Evolutionary conservation across 2,113 vertebrate species (phyloP), one percentile per base, ranked within the genome.

Genomic region (Oceanites oceanicus): DNA sequence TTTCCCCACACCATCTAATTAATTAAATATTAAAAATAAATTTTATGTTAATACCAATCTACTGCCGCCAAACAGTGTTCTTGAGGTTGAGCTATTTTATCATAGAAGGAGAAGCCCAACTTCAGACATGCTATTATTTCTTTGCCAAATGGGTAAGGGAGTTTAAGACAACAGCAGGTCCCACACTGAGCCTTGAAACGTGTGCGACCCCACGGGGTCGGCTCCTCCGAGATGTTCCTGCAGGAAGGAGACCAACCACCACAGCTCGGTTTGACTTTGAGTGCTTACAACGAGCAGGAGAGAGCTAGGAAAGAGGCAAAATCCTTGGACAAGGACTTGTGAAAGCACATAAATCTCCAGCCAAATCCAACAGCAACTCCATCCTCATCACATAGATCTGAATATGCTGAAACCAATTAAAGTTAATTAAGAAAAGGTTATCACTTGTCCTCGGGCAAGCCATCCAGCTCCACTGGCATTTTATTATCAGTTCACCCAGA

Each of bases 141-240:
- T 56, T 53, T 63, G 66, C 42, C 30, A 52, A 47, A 11, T 1
- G 19, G 22, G 22, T 32, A 15, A 4, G 12, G 30, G 11, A 25
- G 20, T 1, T 94, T 9, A 36, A 61, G 45, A 15, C 14, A 15
- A 30, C 0, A 3, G 34, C 52, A 34, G 21, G 65, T 66, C 70
- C n/a, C 3, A 1, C 65, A 21, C 7, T 2, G 2, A 92, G 25
- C 17, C 53, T 50, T 30, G 23, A 72, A 49, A 80, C 4, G 49
- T 8, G 9, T 5, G 5, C 1, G 3, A 20, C 12, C 12, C 27
- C 0, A 0, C 15, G 6, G 42, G 6, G 26, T 3, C 0, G 1
- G 7, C 50, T 40, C 83, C 40, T 56, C 61, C 45, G 8, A 34
- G 55, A 70, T 1, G 2, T 26, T 16, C 4, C 71, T 67, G 38